Percentiles rank a stretch among this genome's conserved stretches.
Evolutionary conservation across 2,888 invertebrate species (phyloP).

Genomic region (Athrips mouffetella): DNA sequence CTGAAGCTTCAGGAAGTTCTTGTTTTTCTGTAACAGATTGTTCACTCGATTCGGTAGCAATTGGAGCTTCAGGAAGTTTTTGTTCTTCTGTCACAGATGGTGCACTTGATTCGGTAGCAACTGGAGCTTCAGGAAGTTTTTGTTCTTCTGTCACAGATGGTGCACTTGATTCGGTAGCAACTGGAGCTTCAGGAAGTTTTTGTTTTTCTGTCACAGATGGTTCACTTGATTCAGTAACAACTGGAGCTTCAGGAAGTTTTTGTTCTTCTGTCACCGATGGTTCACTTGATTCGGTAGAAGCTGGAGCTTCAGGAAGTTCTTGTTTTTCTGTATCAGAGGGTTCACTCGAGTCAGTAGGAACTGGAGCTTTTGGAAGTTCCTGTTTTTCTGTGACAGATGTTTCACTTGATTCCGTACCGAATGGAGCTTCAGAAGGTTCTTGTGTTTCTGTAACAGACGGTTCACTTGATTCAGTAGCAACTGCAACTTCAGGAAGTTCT

Average conservation of each 20-base stretch:
- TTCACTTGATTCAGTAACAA: not conserved
- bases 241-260: constrained; percentile 2
- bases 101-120: not conserved
- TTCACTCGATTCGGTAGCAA: not conserved
- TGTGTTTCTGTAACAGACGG: too few species aligned
- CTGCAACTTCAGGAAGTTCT: not conserved
- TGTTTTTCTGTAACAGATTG: not conserved
- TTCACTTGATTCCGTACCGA: too few species aligned
- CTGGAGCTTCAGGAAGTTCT: too few species aligned
- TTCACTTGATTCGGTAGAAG: too few species aligned
- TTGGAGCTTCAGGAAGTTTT: not conserved
- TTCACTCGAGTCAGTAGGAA: too few species aligned
- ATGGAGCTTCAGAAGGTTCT: too few species aligned
- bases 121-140: constrained; percentile 2
- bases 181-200: not conserved
- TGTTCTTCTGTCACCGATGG: not conserved
- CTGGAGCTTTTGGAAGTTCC: not conserved
- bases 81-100: constrained; percentile 7
- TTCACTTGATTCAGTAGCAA: too few species aligned
- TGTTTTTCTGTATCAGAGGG: too few species aligned
- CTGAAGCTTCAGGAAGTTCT: constrained; percentile 3
- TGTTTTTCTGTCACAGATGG: constrained; percentile 7
- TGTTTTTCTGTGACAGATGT: not conserved
- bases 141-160: not conserved
- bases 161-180: not conserved